A percentile compares a stretch with the other conserved stretches of the same genome.
Evolutionary conservation across 2,113 vertebrate species (phyloP).

Genomic region (Cyphomyrus plagiostoma): DNA sequence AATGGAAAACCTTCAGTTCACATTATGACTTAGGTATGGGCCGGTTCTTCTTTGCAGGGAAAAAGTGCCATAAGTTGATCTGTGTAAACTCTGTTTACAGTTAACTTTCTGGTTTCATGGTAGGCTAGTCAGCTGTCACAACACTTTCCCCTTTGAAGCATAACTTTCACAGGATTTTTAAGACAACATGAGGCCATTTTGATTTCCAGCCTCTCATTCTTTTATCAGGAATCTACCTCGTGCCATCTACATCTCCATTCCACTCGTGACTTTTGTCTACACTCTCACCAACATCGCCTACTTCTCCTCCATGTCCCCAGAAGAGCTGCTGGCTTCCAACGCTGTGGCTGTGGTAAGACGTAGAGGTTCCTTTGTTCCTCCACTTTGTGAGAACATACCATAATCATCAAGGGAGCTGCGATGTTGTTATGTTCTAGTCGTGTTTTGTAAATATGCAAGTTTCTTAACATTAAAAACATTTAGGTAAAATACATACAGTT

Average conservation of each 20-base stretch:
- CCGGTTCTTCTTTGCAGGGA: not conserved
- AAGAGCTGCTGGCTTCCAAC: constrained; percentile 91
- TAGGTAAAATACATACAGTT: not conserved
- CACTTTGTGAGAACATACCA: not conserved
- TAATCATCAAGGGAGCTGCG: not conserved
- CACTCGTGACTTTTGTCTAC: constrained; percentile 93
- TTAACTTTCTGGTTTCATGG: not conserved
- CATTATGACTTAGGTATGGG: not conserved
- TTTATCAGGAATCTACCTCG: constrained; percentile 90
- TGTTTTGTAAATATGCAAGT: not conserved
- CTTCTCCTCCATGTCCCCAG: constrained; percentile 95
- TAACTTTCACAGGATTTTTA: not conserved
- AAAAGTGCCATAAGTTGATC: not conserved
- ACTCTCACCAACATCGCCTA: constrained; percentile 96
- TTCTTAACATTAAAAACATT: not conserved
- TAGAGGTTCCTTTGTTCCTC: constrained; percentile 22
- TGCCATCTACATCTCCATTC: constrained; percentile 98
- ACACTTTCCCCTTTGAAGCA: not conserved
- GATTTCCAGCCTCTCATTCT: constrained; percentile 24
- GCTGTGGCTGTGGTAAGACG: constrained; percentile 92
- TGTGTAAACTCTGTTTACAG: not conserved
- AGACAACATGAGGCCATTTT: not conserved
- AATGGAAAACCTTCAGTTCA: not conserved
- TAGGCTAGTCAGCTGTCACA: not conserved
- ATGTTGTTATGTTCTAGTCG: not conserved